These are phyloP conservation scores for Chloroclystis v-ata DNA, from an alignment of 2,888 invertebrate species.

Conservation along the genomic window DNA sequence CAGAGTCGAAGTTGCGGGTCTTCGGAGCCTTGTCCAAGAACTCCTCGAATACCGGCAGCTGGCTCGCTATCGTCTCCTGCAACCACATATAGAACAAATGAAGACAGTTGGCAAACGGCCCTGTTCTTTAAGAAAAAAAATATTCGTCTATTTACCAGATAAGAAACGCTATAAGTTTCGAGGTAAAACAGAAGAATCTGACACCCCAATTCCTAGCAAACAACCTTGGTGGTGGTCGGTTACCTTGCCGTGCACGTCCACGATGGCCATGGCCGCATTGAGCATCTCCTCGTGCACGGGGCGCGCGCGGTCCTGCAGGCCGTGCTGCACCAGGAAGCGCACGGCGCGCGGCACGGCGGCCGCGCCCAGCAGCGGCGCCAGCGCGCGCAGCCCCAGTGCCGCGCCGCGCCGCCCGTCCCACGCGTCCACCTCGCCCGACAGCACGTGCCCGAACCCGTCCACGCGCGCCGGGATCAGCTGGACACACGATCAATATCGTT, in stretches of 20 bases:
- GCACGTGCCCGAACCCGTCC: constrained; percentile 94
- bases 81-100: too few relatives aligned
- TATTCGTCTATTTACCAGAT: too few relatives aligned
- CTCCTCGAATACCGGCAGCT: constrained; percentile 94
- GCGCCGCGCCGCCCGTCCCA: constrained; percentile 95
- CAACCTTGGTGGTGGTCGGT: neutral
- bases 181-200: too few relatives aligned
- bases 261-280: constrained; percentile 93
- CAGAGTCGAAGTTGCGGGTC: constrained; percentile 92
- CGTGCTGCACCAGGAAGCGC: constrained; percentile 90
- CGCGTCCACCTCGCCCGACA: constrained; percentile 90
- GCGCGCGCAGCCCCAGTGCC: constrained; percentile 87
- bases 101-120: too few relatives aligned
- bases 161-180: too few relatives aligned
- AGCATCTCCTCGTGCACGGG: constrained; percentile 93
- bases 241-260: constrained; percentile 96
- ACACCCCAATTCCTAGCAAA: too few relatives aligned
- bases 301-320: constrained; percentile 90
- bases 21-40: constrained; percentile 96
- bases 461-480: constrained; percentile 89
- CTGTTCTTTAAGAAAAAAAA: too few relatives aligned
- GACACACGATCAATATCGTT: neutral
- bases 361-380: constrained; percentile 84
- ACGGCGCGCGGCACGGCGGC: constrained; percentile 84
- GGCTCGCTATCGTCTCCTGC: constrained; percentile 82